Evolutionary conservation across 2,888 invertebrate genomes (phyloP).

Genomic region (Sturmia bella): DNA sequence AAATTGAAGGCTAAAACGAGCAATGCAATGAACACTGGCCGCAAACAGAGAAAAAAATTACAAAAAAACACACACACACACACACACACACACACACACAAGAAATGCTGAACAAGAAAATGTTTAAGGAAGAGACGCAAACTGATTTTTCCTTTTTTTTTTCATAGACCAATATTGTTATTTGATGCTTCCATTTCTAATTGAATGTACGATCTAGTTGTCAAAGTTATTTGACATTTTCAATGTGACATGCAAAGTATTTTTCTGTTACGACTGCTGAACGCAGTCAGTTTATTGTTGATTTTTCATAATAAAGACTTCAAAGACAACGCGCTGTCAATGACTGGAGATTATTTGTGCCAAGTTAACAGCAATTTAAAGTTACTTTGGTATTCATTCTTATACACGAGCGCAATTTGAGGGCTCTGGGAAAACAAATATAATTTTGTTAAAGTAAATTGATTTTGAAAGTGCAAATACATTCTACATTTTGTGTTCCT

Average conservation of each 20-base stretch:
- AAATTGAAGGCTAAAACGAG: slow-evolving; percentile 59
- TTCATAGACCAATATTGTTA: slow-evolving; percentile 47
- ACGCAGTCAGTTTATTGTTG: slow-evolving; percentile 36
- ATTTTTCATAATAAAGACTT: slow-evolving; percentile 6
- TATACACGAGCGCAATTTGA: slow-evolving; percentile 3
- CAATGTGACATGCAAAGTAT: slow-evolving; percentile 52
- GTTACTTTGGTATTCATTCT: not conserved
- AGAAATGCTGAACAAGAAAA: not conserved
- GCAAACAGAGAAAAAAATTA: slow-evolving; percentile 23
- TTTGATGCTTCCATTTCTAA: slow-evolving; percentile 50
- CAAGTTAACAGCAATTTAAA: slow-evolving; percentile 17
- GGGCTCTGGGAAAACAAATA: slow-evolving; percentile 34
- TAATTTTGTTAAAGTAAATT: slow-evolving; percentile 24
- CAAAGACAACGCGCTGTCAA: slow-evolving; percentile 17
- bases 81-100: too few species aligned
- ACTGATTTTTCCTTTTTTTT: slow-evolving; percentile 1
- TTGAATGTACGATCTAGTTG: slow-evolving; percentile 57
- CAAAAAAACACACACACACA: slow-evolving; percentile 17
- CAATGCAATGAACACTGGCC: slow-evolving; percentile 29
- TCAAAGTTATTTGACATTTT: slow-evolving; percentile 57
- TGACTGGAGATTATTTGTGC: slow-evolving; percentile 21
- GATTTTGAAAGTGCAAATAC: slow-evolving; percentile 14
- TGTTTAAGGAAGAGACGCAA: slow-evolving; percentile 5
- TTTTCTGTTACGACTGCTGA: slow-evolving; percentile 3
- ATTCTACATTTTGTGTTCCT: not conserved